Evolutionary conservation across 1,140 invertebrate species (phyloP), one percentile per base, ranked within the genome.

Genomic region (Drosophila sp.): DNA sequence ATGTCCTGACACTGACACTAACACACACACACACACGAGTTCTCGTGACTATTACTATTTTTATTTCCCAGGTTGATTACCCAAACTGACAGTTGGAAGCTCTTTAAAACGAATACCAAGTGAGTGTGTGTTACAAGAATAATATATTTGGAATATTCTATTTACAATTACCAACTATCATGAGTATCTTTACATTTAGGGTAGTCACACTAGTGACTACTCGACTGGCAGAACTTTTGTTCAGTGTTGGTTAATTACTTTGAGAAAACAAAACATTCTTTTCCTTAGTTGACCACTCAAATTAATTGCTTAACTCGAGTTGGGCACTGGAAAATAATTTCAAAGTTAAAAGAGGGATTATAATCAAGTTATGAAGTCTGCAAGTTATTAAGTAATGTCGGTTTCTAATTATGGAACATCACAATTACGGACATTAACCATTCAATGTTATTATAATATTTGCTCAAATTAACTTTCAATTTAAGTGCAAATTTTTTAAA

Each of bases 1-100:
- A 71, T 38, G 21, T 65, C 4, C 38, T 43, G 21, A 14, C 32
- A 38, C n/a, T n/a, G n/a, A n/a, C n/a, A n/a, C n/a, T n/a, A n/a
- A n/a, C n/a, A n/a, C n/a, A n/a, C 51, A 54, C 51, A 54, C 4
- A 41, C 45, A 5, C 4, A 2, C 36, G 6, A 14, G 9, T 38
- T 2, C 21, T 5, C 4, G 21, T 16, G 9, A 18, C n/a, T 18
- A 34, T 36, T 36, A 45, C 4, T 45, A 45, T 45, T 25, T 45
- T 43, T 18, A 45, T 45, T 45, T 2, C 43, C 25, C 46, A 50
- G 21, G 21, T 29, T 29, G 21, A 50, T 50, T 50, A 29, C 46
- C 21, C 46, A 27, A 50, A 14, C 46, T 50, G 46, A 6, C 46
- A 50, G 18, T 43, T 43, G 9, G 4, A 45, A 21, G 43, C 43